phyloP scores from a whole-genome alignment of 1,140 invertebrate species.

The Atta colombica region DNA sequence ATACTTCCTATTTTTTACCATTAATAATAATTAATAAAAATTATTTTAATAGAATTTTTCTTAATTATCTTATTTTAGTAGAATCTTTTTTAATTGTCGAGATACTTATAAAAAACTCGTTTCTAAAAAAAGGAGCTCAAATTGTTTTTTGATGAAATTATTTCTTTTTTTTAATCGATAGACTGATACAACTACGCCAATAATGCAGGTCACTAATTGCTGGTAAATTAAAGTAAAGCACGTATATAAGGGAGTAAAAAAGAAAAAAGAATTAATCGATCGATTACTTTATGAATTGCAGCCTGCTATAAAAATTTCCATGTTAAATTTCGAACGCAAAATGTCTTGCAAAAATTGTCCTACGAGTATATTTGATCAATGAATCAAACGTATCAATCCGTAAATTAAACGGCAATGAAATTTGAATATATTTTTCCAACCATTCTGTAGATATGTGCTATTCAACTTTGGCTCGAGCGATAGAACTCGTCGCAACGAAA shows the following conservation, averaged over 20 bases:
- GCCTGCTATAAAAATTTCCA: neutral
- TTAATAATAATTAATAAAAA: neutral
- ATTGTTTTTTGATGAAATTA: neutral
- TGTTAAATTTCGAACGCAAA: neutral
- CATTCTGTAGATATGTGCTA: neutral
- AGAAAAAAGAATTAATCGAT: constrained; percentile 5
- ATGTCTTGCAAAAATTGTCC: neutral
- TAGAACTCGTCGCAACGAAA: constrained; percentile 9
- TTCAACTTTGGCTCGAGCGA: neutral
- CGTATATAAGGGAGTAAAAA: neutral
- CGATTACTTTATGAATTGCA: neutral
- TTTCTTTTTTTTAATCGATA: neutral
- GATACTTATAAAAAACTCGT: neutral
- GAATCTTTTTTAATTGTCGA: neutral
- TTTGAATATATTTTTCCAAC: neutral
- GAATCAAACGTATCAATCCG: neutral
- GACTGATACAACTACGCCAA: neutral
- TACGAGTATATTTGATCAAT: neutral
- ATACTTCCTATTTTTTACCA: neutral
- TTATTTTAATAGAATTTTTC: neutral
- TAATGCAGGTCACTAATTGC: constrained; percentile 9
- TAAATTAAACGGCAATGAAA: constrained; percentile 1
- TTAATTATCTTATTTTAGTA: no score
- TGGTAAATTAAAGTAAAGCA: constrained; percentile 20
- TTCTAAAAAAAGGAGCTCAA: neutral